These are phyloP conservation scores for Setophaga coronata DNA, from an alignment of 2,113 vertebrate species.

Conservation along the genomic window DNA sequence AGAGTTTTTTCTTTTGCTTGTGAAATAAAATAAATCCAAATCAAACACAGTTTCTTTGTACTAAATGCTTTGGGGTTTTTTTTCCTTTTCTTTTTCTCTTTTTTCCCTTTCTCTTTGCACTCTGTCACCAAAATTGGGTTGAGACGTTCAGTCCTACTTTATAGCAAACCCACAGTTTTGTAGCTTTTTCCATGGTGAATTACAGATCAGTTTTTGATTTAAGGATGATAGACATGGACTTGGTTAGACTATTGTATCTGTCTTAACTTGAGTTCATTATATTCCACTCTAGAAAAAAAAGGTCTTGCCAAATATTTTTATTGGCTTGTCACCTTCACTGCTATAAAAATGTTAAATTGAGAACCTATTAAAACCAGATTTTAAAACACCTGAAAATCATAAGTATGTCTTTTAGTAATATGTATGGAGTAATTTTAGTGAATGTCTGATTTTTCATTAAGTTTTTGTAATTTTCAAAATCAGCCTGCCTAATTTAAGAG, in stretches of 20 bases:
- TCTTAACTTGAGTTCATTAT: conserved; percentile 62
- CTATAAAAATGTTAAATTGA: conserved; percentile 64
- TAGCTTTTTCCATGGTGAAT: conserved; percentile 57
- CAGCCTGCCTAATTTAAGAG: neutral
- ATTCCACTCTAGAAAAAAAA: conserved; percentile 51
- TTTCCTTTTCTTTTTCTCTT: neutral
- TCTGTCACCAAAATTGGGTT: neutral
- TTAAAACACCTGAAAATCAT: conserved; percentile 31
- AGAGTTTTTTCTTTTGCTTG: neutral
- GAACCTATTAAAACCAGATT: conserved; percentile 73
- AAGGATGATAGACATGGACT: conserved; percentile 47
- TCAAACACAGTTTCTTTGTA: neutral
- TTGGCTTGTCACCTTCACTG: conserved; percentile 73
- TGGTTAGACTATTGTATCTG: conserved; percentile 44
- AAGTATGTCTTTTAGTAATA: neutral
- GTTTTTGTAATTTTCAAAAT: conserved; percentile 14
- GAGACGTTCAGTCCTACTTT: conserved; percentile 38
- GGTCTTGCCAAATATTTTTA: conserved; percentile 73
- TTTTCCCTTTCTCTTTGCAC: neutral
- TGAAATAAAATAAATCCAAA: conserved; percentile 23
- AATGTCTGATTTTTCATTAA: conserved; percentile 13
- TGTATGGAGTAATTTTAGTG: neutral
- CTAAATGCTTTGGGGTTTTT: neutral
- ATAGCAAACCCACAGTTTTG: conserved; percentile 44
- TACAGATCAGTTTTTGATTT: conserved; percentile 64